phyloP scores from a whole-genome alignment of 2,113 vertebrate species.

The Sphaerodactylus townsendi region DNA sequence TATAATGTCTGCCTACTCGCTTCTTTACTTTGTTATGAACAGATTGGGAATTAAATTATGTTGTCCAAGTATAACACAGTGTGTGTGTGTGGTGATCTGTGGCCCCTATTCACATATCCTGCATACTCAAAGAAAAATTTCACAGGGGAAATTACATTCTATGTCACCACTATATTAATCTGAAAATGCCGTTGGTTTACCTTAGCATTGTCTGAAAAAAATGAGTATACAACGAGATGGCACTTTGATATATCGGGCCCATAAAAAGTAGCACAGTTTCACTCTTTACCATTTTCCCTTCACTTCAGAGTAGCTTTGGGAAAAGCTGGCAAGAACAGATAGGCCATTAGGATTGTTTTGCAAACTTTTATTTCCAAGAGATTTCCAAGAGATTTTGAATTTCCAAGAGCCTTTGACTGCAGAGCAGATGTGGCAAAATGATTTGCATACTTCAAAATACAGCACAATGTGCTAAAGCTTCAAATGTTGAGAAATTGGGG shows the following conservation, averaged over 20 bases:
- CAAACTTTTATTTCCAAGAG: slow-evolving; percentile 16
- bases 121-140: slow-evolving; percentile 49
- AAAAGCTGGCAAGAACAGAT: slow-evolving; percentile 16
- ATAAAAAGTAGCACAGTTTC: slow-evolving; percentile 33
- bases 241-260: slow-evolving; percentile 22
- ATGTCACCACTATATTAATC: slow-evolving; percentile 41
- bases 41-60: slow-evolving; percentile 60
- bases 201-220: slow-evolving; percentile 29
- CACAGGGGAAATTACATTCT: slow-evolving; percentile 65
- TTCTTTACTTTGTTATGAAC: slow-evolving; percentile 14
- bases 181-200: slow-evolving; percentile 44
- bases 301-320: slow-evolving; percentile 10
- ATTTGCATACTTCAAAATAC: slow-evolving; percentile 9
- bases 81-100: slow-evolving; percentile 59
- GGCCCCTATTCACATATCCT: slow-evolving; percentile 46
- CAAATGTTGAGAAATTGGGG: background rate
- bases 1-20: slow-evolving; percentile 48
- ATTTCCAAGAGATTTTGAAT: slow-evolving; percentile 23
- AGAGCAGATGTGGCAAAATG: slow-evolving; percentile 28
- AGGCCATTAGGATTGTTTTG: slow-evolving; percentile 7
- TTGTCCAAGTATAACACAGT: slow-evolving; percentile 51
- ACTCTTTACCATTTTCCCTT: slow-evolving; percentile 16
- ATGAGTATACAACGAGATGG: background rate
- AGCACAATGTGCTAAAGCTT: background rate
- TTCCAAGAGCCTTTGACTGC: slow-evolving; percentile 17